phyloP scores from a whole-genome alignment of 2,113 vertebrate genomes.

The Coptodon rendalli region DNA sequence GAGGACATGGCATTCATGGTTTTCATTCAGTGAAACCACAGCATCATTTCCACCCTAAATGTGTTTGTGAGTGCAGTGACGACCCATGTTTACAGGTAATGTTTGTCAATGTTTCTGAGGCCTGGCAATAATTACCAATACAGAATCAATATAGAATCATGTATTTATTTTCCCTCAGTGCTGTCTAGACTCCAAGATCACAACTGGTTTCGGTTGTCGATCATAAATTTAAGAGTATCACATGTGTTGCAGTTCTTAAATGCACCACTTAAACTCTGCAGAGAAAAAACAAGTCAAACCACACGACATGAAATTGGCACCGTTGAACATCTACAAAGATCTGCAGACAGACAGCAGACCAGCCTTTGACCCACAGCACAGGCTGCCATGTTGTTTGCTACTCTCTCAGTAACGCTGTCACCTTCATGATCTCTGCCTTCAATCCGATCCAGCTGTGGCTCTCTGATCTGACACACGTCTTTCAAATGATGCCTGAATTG shows the following conservation, averaged over 20 bases:
- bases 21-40: not conserved
- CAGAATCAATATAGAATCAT: not conserved
- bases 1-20: not conserved
- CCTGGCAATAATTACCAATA: not conserved
- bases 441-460: accelerated
- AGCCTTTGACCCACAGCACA: not conserved
- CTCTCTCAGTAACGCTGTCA: not conserved
- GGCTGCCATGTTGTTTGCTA: accelerated
- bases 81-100: not conserved
- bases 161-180: not conserved
- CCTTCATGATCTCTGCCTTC: accelerated
- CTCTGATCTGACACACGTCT: not conserved
- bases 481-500: not conserved
- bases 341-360: not conserved
- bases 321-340: not conserved
- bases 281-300: not conserved
- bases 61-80: not conserved
- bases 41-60: not conserved
- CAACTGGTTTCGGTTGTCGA: not conserved
- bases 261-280: not conserved
- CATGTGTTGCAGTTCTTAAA: not conserved
- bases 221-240: not conserved
- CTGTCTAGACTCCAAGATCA: not conserved
- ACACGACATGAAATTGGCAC: not conserved
- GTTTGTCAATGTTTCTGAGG: not conserved